Evolutionary conservation across 2,797 vertebrate species (phyloP), one percentile per base, ranked within the genome.

Genomic region (Cuculus canorus): DNA sequence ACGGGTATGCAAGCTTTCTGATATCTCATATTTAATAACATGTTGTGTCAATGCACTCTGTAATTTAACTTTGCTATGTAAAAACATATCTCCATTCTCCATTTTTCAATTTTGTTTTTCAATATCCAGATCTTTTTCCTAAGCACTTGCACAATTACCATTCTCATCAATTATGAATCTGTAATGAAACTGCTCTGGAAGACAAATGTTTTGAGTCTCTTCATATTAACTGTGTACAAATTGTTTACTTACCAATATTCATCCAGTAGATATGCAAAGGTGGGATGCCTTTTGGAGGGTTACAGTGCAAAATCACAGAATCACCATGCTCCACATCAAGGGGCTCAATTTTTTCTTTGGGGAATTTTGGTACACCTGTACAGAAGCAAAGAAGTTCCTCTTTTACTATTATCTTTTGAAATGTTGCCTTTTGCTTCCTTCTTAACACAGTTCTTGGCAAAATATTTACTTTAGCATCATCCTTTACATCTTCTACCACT

Each of bases 221-320:
- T 39, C 9, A 3, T 4, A 3, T 3, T 32, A 61, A 56, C 1
- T 22, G 43, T 19, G 37, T 39, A 16, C 22, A 61, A 45, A 1
- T 1, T 17, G 35, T 25, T 8, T 17, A 94, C 98, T 98, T 89
- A 99, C 99, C 98, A 52, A 99, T 99, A 22, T 99, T 99, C 99
- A 99, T 99, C 99, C 99, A 99, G 84, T 99, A 99, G 92, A 99
- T 99, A 85, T 99, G 98, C 86, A 99, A 93, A 14, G 99, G 99
- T 2, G 99, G 99, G 21, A 99, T 99, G 63, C 99, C 99, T 96
- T 98, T 97, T 3, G 99, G 99, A 13, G 99, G 99, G 57, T 99
- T 98, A 75, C 99, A 99, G 22, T 98, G 97, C 37, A 99, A 97
- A 85, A 98, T 97, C 63, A 99, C 98, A 30, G 99, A 86, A 88